Base-by-base conservation (phyloP, 2,888 invertebrate species). In the Apoderus coryli region DNA sequence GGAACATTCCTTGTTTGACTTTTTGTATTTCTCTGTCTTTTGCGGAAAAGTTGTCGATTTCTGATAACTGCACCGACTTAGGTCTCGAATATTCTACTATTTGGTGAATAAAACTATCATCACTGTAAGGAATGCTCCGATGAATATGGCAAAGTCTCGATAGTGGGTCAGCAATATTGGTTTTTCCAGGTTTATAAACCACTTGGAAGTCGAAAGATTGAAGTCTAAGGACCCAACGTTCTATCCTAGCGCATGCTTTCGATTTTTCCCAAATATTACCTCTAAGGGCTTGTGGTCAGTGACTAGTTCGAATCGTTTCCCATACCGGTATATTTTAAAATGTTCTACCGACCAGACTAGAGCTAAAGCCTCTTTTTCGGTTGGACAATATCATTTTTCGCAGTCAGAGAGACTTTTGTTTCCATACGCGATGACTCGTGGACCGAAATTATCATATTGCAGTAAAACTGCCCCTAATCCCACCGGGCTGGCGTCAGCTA, bases 381-480 rank as follows among this genome's bases (percentile, higher is more conserved):
- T 45, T 34, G 48, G 46, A 3, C 42, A 56, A 38, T 49, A 48
- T 14, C 41, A 25, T 26, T 27, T 34, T 27, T 42, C 41, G 9
- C 29, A 16, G 4, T 40, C 35, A 3, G 41, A 31, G 14, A 44
- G 26, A 13, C 35, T 42, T 24, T 36, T 36, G 27, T 34, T 39
- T 19, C 36, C 38, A 29, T 36, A 42, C 6, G 32, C 26, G 22
- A 43, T 40, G 10, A 40, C 32, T 33, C 38, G 29, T 4, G 33
- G 33, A 11, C 33, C 24, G 15, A 26, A 10, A 11, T 28, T 11
- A 9, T 36, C 28, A 14, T 35, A 25, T 24, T 46, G 45, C 5
- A 44, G 12, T 12, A 47, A 26, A 6, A 45, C 37, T 2, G 39
- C 41, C 11, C 45, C 45, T 9, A 47, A 16, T 6, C 34, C 43